Conservation (phyloP, 2,797 vertebrate genomes). For the Sebastes cheni region DNA sequence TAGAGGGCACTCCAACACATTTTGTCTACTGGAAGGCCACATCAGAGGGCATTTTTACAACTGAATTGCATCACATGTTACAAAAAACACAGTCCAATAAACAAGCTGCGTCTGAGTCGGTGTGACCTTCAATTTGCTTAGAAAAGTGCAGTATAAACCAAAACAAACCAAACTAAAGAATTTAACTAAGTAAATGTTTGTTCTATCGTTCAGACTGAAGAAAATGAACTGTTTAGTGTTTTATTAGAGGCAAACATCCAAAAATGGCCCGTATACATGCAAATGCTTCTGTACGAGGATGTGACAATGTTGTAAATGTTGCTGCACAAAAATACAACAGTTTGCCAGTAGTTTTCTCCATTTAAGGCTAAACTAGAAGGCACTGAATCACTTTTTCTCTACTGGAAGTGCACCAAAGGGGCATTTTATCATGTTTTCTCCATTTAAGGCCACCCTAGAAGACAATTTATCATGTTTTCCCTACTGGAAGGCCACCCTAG, state of each 20-base stretch:
- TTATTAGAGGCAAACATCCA: neutral
- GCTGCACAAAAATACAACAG: neutral
- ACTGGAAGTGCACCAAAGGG: too few relatives aligned
- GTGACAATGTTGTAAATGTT: neutral
- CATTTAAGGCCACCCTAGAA: rapidly evolving
- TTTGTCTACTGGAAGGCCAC: too few relatives aligned
- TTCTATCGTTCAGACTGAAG: neutral
- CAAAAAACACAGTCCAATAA: neutral
- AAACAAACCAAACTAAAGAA: neutral
- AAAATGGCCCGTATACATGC: too few relatives aligned
- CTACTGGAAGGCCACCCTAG: rapidly evolving
- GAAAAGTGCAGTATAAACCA: neutral
- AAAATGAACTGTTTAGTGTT: neutral
- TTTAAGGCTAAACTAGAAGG: too few relatives aligned
- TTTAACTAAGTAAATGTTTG: neutral
- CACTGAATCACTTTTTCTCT: too few relatives aligned
- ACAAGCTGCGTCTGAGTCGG: neutral
- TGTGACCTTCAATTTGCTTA: neutral
- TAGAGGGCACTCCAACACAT: too few relatives aligned
- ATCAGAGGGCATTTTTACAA: too few relatives aligned
- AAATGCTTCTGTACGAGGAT: neutral
- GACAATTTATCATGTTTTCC: too few relatives aligned
- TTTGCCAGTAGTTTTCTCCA: neutral
- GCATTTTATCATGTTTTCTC: too few relatives aligned
- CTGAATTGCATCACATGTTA: neutral